Evolutionary conservation across 64 coral and sea anemone species (phyloP), one percentile per base, ranked within the genome.

Genomic region (Pachyseris speciosa): DNA sequence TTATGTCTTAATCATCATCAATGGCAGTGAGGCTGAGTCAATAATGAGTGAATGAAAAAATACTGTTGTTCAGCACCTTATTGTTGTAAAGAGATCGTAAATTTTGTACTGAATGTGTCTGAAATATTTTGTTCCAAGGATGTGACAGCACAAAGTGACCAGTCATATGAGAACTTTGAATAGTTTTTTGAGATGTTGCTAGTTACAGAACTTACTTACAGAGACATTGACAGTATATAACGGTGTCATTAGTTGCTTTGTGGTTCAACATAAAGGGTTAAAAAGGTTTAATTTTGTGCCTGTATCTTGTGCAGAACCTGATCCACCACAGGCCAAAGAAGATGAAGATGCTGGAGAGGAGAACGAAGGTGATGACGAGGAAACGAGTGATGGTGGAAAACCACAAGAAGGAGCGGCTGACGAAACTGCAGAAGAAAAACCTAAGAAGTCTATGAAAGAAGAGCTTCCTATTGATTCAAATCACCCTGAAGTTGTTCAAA

Each of bases 401-500:
- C 60, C 47, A 31, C 32, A 75, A 22, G 67, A 80, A 29, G 75
- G 9, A 60, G 69, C 45, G 9, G 49, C 34, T 29, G 67, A 86
- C 48, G 64, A 37, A 42, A 37, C 17, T 55, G 31, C 9, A 3
- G 47, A 71, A 1, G 75, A 70, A 42, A 41, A 41, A 64, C 33
- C 74, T 8, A 57, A 78, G 12, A 78, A 89, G 75, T 33, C 77
- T 17, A 39, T 39, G 19, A 64, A 19, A 58, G 64, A 86, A 19
- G 69, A 88, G 13, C 13, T 92, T 0, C 68, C 85, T 10, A 88
- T 98, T 30, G 93, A 98, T 81, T 93, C 76, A 27, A 95, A 95
- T 61, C 96, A 98, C 36, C 96, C 96, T 30, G 89, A 92, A 78
- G 96, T 98, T 25, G 79, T 89, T 9, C 94, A 92, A 17, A 89